These are phyloP conservation scores for Alectura lathami DNA, from an alignment of 2,113 vertebrate genomes.

Conservation along the genomic window DNA sequence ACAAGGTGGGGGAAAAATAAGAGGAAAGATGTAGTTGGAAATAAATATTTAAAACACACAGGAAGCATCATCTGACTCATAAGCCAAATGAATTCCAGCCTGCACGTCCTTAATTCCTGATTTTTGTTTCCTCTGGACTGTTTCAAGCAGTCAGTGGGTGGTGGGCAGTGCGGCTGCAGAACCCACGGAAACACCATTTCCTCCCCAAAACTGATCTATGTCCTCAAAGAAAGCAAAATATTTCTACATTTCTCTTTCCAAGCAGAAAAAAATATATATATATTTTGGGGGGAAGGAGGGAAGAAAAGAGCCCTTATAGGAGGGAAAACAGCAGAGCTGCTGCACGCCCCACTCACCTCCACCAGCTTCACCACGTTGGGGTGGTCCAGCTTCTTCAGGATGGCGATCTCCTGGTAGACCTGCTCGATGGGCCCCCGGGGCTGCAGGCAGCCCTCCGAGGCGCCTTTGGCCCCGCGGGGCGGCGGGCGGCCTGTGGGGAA, in stretches of 20 bases:
- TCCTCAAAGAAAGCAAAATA: not conserved
- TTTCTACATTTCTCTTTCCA: not conserved
- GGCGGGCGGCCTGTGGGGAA: constrained; percentile 87
- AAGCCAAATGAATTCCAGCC: constrained; percentile 50
- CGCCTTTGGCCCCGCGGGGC: constrained; percentile 85
- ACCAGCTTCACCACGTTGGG: constrained; percentile 97
- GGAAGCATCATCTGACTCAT: constrained; percentile 39
- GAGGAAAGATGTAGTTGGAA: not conserved
- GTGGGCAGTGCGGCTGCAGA: not conserved
- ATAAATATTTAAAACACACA: constrained; percentile 58
- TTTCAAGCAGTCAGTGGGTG: not conserved
- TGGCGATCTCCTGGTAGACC: constrained; percentile 98
- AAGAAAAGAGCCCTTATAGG: not conserved
- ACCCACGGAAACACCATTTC: not conserved
- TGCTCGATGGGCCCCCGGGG: constrained; percentile 92
- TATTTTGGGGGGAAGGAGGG: not conserved
- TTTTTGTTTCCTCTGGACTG: not conserved
- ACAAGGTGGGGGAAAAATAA: not conserved
- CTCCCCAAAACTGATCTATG: not conserved
- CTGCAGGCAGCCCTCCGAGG: constrained; percentile 82
- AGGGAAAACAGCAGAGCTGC: not conserved
- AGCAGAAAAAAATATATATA: not conserved
- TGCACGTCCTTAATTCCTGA: not conserved
- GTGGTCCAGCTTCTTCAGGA: constrained; percentile 97
- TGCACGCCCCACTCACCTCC: constrained; percentile 77